Percentiles rank a stretch among this genome's conserved stretches.
These are phyloP conservation scores for Antedon bifida DNA, from an alignment of 35 echinoderm and acorn worm species.

Conservation along the genomic window DNA sequence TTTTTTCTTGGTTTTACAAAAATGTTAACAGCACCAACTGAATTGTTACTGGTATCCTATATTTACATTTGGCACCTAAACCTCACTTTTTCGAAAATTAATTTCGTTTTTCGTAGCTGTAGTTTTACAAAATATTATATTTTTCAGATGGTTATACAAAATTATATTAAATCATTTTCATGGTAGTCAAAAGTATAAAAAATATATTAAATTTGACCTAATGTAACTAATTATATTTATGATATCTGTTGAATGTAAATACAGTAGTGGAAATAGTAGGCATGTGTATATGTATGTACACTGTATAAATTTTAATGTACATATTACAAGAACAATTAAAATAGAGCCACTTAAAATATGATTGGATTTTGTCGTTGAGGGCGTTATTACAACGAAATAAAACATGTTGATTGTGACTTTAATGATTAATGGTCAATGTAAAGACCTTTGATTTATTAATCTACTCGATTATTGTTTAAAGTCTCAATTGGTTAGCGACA, in stretches of 20 bases:
- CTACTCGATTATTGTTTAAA: no score
- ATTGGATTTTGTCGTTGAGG: not conserved
- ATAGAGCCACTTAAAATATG: not conserved
- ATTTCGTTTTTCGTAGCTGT: no score
- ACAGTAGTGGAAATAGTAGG: not conserved
- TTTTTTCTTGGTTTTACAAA: no score
- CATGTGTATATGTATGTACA: not conserved
- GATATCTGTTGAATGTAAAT: not conserved
- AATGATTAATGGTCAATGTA: no score
- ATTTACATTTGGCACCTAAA: no score
- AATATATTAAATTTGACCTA: not conserved
- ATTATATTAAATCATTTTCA: not conserved
- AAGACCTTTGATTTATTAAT: no score
- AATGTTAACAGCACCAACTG: no score
- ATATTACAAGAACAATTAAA: not conserved
- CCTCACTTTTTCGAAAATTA: no score
- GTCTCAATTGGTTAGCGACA: no score
- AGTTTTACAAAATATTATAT: not conserved
- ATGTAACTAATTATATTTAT: not conserved
- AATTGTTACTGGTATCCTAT: no score
- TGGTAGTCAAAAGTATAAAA: not conserved
- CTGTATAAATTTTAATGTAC: conserved; percentile 2
- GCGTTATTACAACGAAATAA: not conserved
- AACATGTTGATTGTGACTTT: no score
- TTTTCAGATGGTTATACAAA: not conserved